Percentiles rank a stretch among this genome's conserved stretches.
Conservation (phyloP, 2,113 vertebrate genomes). For the Notothenia coriiceps region DNA sequence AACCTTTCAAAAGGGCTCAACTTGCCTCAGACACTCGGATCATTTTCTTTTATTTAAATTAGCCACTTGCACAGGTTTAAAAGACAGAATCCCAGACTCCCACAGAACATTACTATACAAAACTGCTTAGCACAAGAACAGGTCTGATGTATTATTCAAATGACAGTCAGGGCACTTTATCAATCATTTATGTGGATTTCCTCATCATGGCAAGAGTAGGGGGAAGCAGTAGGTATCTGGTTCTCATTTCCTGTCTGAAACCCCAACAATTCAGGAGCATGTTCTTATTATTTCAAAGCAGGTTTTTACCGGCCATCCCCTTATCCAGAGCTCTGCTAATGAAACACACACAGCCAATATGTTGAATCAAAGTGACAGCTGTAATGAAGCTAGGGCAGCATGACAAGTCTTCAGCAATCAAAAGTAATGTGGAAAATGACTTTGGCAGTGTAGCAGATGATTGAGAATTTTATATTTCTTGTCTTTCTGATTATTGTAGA, state of each 20-base stretch:
- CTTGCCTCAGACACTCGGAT: constrained; percentile 36
- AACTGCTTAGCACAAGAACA: constrained; percentile 53
- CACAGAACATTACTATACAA: constrained; percentile 53
- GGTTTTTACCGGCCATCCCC: constrained; percentile 3
- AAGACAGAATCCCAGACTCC: constrained; percentile 28
- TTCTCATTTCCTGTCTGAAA: constrained; percentile 16
- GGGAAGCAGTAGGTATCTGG: constrained; percentile 29
- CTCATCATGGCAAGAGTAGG: constrained; percentile 56
- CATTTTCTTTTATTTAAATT: constrained; percentile 44
- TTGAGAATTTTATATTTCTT: constrained; percentile 22
- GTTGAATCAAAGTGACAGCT: constrained; percentile 33
- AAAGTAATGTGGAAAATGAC: constrained; percentile 33
- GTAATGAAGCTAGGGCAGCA: constrained; percentile 19
- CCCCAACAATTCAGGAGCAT: background rate
- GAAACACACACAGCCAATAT: constrained; percentile 11
- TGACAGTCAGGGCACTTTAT: constrained; percentile 70
- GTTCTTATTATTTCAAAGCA: constrained; percentile 16
- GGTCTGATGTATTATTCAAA: constrained; percentile 77
- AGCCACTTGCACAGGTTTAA: constrained; percentile 31
- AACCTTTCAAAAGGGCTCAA: constrained; percentile 51
- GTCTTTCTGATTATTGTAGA: constrained; percentile 3
- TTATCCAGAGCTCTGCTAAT: constrained; percentile 6
- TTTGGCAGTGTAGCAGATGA: constrained; percentile 17
- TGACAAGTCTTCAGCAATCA: constrained; percentile 25
- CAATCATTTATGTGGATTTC: constrained; percentile 78